Conservation (phyloP, 1,140 invertebrate genomes). For the Campoletis sonorensis region DNA sequence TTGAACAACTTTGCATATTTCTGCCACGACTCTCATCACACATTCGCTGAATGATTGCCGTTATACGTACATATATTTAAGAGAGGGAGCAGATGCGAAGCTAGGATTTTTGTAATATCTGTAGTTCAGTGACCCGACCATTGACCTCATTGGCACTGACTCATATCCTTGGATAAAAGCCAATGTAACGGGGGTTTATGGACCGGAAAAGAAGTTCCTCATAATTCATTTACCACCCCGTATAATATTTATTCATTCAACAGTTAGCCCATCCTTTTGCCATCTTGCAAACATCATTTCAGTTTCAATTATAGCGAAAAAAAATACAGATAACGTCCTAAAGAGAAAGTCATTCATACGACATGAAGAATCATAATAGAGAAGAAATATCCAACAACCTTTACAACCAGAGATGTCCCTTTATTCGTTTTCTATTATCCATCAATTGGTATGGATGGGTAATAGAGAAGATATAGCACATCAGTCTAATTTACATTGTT, state of each 20-base stretch:
- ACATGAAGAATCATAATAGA: too few relatives aligned
- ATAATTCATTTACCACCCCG: neutral
- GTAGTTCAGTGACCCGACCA: neutral
- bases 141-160: conserved; percentile 3
- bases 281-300: neutral
- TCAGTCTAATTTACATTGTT: too few relatives aligned
- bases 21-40: too few relatives aligned
- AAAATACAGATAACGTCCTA: too few relatives aligned
- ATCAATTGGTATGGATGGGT: too few relatives aligned
- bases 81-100: neutral
- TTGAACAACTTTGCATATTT: conserved; percentile 2
- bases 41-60: neutral
- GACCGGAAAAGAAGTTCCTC: neutral
- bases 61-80: neutral
- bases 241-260: neutral
- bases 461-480: too few relatives aligned
- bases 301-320: too few relatives aligned
- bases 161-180: conserved; percentile 6
- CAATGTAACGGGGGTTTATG: neutral
- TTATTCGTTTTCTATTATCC: too few relatives aligned
- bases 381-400: too few relatives aligned
- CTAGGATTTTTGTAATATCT: conserved; percentile 14
- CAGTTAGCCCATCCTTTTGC: neutral
- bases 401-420: too few relatives aligned
- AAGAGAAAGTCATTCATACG: too few relatives aligned